Evolutionary conservation across 2,113 vertebrate species (phyloP).

Genomic region (Tonatia bakeri): DNA sequence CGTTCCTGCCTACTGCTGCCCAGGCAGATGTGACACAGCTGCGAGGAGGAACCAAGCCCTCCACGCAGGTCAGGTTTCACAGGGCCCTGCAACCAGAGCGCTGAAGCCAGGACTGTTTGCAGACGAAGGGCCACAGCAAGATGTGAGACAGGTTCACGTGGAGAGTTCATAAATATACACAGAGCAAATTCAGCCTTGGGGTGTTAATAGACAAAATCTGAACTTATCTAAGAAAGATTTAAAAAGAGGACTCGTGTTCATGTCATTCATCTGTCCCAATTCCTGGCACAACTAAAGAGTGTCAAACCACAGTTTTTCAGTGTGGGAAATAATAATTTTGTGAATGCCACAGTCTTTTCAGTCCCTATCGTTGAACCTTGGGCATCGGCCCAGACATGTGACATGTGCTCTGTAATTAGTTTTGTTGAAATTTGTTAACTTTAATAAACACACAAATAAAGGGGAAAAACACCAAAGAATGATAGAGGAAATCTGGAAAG

Average conservation of each 20-base stretch:
- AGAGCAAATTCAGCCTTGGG: neutral
- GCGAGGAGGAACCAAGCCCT: neutral
- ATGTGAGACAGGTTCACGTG: neutral
- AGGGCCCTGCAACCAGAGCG: neutral
- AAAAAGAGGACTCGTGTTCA: neutral
- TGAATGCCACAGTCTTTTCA: neutral
- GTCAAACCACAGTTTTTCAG: neutral
- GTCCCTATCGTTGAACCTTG: neutral
- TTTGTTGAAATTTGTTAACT: conserved; percentile 38
- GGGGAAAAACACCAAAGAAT: neutral
- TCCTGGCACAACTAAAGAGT: neutral
- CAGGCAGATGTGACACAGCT: neutral
- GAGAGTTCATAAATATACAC: neutral
- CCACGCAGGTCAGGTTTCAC: neutral
- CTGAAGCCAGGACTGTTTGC: neutral
- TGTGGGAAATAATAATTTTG: neutral
- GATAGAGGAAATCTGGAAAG: neutral
- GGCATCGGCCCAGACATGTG: neutral
- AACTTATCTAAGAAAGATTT: neutral
- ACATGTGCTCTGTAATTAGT: neutral
- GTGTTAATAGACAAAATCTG: neutral
- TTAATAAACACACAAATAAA: neutral
- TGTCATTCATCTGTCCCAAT: neutral
- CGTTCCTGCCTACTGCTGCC: neutral
- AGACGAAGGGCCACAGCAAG: neutral